Conservation (phyloP, 2,113 vertebrate species). For the Diglossa brunneiventris region DNA sequence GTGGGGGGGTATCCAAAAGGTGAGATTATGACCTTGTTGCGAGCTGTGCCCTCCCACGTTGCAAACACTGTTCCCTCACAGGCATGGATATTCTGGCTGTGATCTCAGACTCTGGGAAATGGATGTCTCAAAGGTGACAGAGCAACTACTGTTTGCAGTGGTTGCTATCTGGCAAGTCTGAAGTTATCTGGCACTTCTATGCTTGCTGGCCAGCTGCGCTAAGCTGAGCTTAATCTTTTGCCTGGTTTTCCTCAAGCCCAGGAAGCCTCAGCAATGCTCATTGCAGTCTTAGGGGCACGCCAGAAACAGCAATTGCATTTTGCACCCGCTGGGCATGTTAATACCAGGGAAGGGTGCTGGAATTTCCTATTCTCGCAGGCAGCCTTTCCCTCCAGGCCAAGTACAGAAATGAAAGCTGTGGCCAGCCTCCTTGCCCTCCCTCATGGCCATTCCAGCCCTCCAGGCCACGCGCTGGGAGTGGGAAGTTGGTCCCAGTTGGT, state of each 20-base stretch:
- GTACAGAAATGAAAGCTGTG: neutral
- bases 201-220: neutral
- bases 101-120: neutral
- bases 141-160: neutral
- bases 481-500: neutral
- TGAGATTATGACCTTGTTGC: neutral
- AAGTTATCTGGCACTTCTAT: neutral
- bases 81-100: neutral
- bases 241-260: neutral
- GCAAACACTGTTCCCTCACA: neutral
- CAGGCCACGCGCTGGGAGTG: rapidly evolving
- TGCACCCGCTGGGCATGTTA: neutral
- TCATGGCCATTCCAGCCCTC: neutral
- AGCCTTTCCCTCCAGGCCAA: neutral
- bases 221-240: neutral
- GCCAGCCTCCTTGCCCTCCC: neutral
- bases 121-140: neutral
- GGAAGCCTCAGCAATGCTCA: neutral
- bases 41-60: neutral
- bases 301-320: neutral
- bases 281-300: neutral
- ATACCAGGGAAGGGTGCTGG: neutral
- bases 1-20: neutral
- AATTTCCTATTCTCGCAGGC: neutral
- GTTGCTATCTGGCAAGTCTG: neutral